Percentiles rank a stretch among this genome's conserved stretches.
These are phyloP conservation scores for Drosophila quinaria DNA, from an alignment of 2,888 invertebrate genomes.

Conservation along the genomic window DNA sequence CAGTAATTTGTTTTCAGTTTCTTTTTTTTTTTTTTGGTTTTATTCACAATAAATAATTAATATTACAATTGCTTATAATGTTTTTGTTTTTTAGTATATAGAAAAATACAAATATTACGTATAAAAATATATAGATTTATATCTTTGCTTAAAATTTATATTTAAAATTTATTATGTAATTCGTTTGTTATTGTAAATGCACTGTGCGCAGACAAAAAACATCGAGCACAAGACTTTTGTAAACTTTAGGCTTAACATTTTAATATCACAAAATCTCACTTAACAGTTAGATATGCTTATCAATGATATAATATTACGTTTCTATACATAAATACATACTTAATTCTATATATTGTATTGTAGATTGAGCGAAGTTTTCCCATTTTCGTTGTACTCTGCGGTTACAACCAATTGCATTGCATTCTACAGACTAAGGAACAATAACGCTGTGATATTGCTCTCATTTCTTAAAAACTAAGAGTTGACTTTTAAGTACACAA, in stretches of 20 bases:
- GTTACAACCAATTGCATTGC: constrained; percentile 72
- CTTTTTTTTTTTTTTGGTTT: constrained; percentile 35
- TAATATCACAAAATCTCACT: constrained; percentile 77
- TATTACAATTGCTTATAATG: constrained; percentile 25
- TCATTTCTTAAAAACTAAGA: constrained; percentile 49
- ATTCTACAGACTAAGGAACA: constrained; percentile 80
- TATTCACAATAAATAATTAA: constrained; percentile 32
- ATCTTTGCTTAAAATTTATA: constrained; percentile 19
- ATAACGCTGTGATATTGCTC: constrained; percentile 84
- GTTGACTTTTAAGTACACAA: constrained; percentile 82
- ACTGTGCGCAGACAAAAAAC: constrained; percentile 68
- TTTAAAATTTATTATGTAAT: constrained; percentile 31
- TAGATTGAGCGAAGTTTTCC: constrained; percentile 80
- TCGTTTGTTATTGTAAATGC: constrained; percentile 64
- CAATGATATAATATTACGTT: constrained; percentile 61
- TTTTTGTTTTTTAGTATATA: constrained; percentile 23
- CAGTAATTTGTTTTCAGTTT: constrained; percentile 3
- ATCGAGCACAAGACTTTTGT: constrained; percentile 63
- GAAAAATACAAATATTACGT: constrained; percentile 68
- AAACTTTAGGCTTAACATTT: constrained; percentile 77
- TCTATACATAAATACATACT: constrained; percentile 41
- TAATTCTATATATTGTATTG: constrained; percentile 35
- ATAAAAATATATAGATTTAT: constrained; percentile 65
- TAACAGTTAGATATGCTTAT: constrained; percentile 68
- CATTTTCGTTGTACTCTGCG: constrained; percentile 79